Evolutionary conservation across 2,888 invertebrate species (phyloP).

Genomic region (Hypomecis atomaria): DNA sequence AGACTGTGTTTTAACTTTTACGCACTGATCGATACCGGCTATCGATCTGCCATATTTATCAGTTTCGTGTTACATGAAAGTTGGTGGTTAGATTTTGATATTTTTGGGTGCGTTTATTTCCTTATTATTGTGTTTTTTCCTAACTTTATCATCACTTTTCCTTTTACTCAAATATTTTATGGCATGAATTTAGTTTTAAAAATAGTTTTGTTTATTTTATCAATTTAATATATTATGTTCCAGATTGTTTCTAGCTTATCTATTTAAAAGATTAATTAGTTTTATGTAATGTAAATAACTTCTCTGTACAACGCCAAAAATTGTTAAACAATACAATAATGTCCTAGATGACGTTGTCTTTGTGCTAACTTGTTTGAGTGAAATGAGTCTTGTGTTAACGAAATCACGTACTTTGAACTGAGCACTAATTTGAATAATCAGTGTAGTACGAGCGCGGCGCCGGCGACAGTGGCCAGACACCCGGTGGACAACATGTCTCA

Average conservation of each 20-base stretch:
- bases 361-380: slow-evolving; percentile 1
- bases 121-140: background rate
- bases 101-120: background rate
- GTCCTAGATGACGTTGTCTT: background rate
- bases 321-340: background rate
- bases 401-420: slow-evolving; percentile 9
- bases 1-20: slow-evolving; percentile 6
- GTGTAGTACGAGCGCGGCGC: slow-evolving; percentile 7
- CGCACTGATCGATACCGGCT: slow-evolving; percentile 7
- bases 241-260: no score
- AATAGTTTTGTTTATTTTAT: background rate
- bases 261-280: no score
- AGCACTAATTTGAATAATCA: slow-evolving; percentile 20
- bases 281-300: no score
- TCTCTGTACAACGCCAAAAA: no score
- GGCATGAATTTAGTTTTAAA: background rate
- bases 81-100: background rate
- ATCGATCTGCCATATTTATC: slow-evolving; percentile 15
- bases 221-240: background rate
- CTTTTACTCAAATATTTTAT: background rate
- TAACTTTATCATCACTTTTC: background rate
- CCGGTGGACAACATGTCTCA: slow-evolving; percentile 51
- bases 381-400: slow-evolving; percentile 4
- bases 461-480: slow-evolving; percentile 19
- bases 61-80: slow-evolving; percentile 1